phyloP scores from a whole-genome alignment of 2,113 vertebrate genomes.

The Gavia stellata region DNA sequence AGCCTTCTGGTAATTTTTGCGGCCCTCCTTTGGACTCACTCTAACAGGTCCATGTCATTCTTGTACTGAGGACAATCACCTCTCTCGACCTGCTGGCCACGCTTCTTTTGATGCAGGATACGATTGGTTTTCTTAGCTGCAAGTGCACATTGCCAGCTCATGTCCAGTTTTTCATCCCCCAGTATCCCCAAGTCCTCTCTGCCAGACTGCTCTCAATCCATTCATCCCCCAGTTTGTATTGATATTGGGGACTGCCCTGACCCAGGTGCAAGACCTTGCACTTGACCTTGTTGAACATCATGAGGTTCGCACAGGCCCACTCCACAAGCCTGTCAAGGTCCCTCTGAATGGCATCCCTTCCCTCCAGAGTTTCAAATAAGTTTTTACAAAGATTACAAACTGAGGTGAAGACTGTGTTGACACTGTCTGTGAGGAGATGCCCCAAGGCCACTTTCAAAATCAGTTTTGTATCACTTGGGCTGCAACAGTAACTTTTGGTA shows the following conservation, averaged over 20 bases:
- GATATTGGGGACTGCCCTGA: background rate
- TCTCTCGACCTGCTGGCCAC: background rate
- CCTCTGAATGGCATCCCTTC: background rate
- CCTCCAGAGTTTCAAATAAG: background rate
- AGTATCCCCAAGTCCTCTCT: background rate
- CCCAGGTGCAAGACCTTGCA: background rate
- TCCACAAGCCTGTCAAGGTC: background rate
- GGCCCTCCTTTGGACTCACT: background rate
- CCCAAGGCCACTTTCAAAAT: background rate
- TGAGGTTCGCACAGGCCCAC: rapidly evolving
- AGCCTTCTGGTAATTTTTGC: background rate
- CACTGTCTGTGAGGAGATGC: background rate
- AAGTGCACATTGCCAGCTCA: background rate
- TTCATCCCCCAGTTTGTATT: no score
- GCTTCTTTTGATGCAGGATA: background rate
- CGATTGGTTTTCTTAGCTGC: background rate
- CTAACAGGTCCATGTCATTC: background rate
- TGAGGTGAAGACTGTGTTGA: background rate
- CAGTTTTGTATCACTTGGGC: background rate
- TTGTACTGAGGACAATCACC: background rate
- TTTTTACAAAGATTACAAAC: background rate
- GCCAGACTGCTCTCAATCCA: background rate
- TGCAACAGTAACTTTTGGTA: background rate
- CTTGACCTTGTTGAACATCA: background rate
- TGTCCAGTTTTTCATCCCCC: background rate